phyloP scores from a whole-genome alignment of 2,113 vertebrate genomes.

The Penelope pileata region DNA sequence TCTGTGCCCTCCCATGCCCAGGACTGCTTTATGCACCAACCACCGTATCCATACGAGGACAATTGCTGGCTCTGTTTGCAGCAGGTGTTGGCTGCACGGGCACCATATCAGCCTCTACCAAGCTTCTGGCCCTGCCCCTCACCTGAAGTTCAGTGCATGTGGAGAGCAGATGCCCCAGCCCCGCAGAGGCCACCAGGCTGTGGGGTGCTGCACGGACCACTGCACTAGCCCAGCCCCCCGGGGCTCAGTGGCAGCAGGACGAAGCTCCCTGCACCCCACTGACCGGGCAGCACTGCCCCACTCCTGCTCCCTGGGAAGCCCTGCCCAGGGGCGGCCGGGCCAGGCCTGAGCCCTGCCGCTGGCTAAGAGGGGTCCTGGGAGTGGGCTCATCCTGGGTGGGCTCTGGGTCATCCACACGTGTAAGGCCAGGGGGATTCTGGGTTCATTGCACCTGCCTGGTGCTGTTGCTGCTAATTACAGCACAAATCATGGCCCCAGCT shows the following conservation, averaged over 20 bases:
- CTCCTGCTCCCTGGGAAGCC: neutral
- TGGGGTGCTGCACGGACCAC: too few relatives aligned
- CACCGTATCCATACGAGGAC: neutral
- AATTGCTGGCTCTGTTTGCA: neutral
- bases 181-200: neutral
- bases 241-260: neutral
- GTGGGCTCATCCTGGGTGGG: slow-evolving; percentile 5
- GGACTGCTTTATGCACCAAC: neutral
- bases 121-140: neutral
- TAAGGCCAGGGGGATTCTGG: slow-evolving; percentile 56
- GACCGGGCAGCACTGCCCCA: neutral
- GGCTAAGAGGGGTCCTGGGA: neutral
- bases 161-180: neutral
- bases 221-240: too few relatives aligned
- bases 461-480: slow-evolving; percentile 10
- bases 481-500: slow-evolving; percentile 49
- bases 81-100: neutral
- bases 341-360: neutral
- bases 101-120: neutral
- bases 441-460: slow-evolving; percentile 37
- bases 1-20: neutral
- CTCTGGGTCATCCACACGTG: slow-evolving; percentile 47
- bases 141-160: neutral
- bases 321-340: neutral
- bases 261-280: neutral